A percentile compares a stretch with the other conserved stretches of the same genome.
Evolutionary conservation across 1,140 invertebrate species (phyloP).

Genomic region (Anoplolepis gracilipes): DNA sequence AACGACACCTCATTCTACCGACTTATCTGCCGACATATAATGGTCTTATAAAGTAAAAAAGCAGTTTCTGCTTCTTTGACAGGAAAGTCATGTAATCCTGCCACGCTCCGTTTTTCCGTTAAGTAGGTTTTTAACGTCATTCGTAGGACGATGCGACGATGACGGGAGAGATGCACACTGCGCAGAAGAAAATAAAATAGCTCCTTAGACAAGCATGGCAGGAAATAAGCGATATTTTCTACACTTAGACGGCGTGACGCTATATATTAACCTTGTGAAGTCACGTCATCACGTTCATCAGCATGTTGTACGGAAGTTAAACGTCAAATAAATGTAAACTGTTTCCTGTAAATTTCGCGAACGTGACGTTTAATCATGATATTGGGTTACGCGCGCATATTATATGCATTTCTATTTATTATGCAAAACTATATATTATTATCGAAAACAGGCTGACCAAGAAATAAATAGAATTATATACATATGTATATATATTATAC

Average conservation of each 20-base stretch:
- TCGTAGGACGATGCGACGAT: conserved; percentile 22
- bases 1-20: not conserved
- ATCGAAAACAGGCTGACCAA: not conserved
- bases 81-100: not conserved
- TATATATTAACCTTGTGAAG: conserved; percentile 16
- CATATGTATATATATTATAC: too few relatives aligned
- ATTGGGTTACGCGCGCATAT: not conserved
- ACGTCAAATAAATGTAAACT: conserved; percentile 30
- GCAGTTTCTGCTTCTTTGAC: not conserved
- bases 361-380: not conserved
- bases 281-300: conserved; percentile 17
- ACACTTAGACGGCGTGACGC: not conserved
- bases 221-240: conserved; percentile 35
- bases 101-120: conserved; percentile 12
- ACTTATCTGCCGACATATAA: conserved; percentile 31
- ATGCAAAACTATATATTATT: too few relatives aligned
- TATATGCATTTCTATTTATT: not conserved
- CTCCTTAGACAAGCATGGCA: conserved; percentile 27
- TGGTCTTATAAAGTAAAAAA: conserved; percentile 5
- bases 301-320: not conserved
- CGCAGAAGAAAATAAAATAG: conserved; percentile 19
- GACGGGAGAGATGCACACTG: conserved; percentile 19
- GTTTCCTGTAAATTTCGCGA: not conserved
- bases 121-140: conserved; percentile 54
- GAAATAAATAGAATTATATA: not conserved